A percentile compares a stretch with the other conserved stretches of the same genome.
These are phyloP conservation scores for Panagrolaimus sp. DNA, from an alignment of 1,140 invertebrate genomes.

Conservation along the genomic window DNA sequence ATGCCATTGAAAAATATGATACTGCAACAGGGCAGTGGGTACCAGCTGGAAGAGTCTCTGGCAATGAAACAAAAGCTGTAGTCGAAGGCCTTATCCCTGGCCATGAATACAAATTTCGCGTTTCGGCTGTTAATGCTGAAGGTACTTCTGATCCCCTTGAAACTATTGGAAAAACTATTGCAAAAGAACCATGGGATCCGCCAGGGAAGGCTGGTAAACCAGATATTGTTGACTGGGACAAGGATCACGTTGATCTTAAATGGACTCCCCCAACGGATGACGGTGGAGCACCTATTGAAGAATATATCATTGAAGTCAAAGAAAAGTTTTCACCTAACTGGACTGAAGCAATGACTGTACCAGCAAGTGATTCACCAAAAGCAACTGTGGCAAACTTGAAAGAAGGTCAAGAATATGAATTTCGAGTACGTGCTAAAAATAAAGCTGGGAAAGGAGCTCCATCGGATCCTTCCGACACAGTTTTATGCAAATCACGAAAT, in stretches of 20 bases:
- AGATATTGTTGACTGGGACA: constrained; percentile 83
- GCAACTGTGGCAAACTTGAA: constrained; percentile 72
- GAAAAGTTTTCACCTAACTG: constrained; percentile 82
- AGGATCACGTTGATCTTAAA: constrained; percentile 77
- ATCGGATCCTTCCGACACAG: constrained; percentile 70
- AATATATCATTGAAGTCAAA: constrained; percentile 92
- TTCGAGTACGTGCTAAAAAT: constrained; percentile 82
- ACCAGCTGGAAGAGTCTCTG: constrained; percentile 48
- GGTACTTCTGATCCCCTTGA: constrained; percentile 92
- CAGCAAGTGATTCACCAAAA: constrained; percentile 64
- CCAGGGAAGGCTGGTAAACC: constrained; percentile 83
- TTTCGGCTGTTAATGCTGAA: constrained; percentile 95
- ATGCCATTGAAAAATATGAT: constrained; percentile 55
- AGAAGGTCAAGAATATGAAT: constrained; percentile 83
- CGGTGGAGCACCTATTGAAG: constrained; percentile 65
- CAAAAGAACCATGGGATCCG: constrained; percentile 89
- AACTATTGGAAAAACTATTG: constrained; percentile 83
- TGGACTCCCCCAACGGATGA: constrained; percentile 74
- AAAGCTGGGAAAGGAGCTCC: constrained; percentile 81
- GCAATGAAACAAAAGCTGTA: constrained; percentile 47
- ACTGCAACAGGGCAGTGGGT: constrained; percentile 53
- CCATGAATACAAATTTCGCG: constrained; percentile 96
- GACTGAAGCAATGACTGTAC: constrained; percentile 81
- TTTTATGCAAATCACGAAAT: constrained; percentile 77
- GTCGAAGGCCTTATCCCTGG: constrained; percentile 60